Evolutionary conservation across 2,113 vertebrate genomes (phyloP).

Genomic region (Budorcas taxicolor): DNA sequence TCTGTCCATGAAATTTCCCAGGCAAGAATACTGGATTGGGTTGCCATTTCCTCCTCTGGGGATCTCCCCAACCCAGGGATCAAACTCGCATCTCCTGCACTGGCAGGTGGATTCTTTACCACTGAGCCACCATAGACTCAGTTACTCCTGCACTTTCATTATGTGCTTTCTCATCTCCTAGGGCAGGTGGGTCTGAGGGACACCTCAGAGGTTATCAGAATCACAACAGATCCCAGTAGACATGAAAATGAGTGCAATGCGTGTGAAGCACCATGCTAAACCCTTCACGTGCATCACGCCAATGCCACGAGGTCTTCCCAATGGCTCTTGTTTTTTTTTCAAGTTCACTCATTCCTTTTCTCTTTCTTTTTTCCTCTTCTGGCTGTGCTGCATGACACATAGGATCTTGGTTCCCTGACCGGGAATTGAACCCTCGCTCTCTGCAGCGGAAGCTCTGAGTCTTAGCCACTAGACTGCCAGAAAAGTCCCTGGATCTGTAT

Average conservation of each 20-base stretch:
- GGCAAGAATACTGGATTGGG: neutral
- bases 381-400: neutral
- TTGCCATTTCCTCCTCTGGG: neutral
- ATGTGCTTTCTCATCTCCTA: accelerated
- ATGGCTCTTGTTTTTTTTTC: neutral
- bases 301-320: accelerated
- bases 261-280: accelerated
- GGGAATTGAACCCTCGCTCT: neutral
- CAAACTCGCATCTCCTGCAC: neutral
- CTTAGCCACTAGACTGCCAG: neutral
- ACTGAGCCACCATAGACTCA: neutral
- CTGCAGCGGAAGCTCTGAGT: neutral
- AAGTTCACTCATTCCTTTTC: neutral
- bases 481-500: neutral
- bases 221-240: accelerated
- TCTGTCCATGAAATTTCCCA: neutral
- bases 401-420: neutral
- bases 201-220: neutral
- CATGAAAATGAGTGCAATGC: accelerated
- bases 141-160: too few relatives aligned
- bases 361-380: neutral
- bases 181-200: neutral
- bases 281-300: accelerated
- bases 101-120: neutral
- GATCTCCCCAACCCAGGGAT: neutral